phyloP scores from a whole-genome alignment of 2,888 invertebrate genomes.

The Hetaerina titia region DNA sequence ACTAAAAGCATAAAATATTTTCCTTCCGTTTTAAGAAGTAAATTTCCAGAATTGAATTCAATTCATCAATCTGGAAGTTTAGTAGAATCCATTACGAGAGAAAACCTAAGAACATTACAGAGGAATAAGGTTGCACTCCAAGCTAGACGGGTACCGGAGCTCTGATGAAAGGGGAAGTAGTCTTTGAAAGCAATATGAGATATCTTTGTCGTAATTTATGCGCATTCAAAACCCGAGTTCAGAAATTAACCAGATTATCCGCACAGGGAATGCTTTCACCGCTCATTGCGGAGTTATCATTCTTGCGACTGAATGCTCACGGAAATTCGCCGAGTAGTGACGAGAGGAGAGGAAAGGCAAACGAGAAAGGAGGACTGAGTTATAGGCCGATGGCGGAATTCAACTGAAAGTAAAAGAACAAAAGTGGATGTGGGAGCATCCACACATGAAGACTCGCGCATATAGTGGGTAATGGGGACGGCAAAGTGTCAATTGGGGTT shows the following conservation, averaged over 20 bases:
- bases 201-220: not conserved
- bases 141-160: not conserved
- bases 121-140: not conserved
- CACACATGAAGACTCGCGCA: too few relatives aligned
- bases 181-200: not conserved
- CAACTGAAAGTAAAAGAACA: not conserved
- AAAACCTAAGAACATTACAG: not conserved
- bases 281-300: not conserved
- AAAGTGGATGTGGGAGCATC: not conserved
- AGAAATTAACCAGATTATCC: conserved; percentile 1
- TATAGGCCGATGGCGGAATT: not conserved
- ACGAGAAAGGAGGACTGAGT: not conserved
- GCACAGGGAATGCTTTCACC: not conserved
- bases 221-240: not conserved
- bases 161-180: not conserved
- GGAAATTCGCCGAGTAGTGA: not conserved
- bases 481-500: too few relatives aligned
- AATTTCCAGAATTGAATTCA: not conserved
- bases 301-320: not conserved
- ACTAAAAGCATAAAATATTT: too few relatives aligned
- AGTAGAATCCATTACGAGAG: too few relatives aligned
- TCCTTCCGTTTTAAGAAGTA: not conserved
- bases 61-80: not conserved
- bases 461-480: too few relatives aligned
- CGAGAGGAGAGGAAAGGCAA: not conserved